Base-by-base conservation (phyloP, 2,888 invertebrate genomes). In the Machimus atricapillus region DNA sequence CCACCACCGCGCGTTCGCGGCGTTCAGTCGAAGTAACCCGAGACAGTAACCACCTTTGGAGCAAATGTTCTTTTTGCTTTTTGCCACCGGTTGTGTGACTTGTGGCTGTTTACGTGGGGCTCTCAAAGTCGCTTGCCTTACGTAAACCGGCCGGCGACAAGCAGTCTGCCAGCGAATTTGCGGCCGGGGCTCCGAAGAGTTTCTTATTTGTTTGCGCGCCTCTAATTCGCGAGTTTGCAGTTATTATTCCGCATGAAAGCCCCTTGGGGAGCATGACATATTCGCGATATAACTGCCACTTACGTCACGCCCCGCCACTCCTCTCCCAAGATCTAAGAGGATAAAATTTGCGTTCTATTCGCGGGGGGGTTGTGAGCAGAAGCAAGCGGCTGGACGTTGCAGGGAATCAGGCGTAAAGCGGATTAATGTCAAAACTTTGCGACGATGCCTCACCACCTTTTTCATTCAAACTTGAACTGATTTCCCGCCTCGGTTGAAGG, bases 401-500 rank as follows among this genome's bases (percentile, higher is more conserved):
- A 31, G 74, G 74, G 37, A 31, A 37, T 76, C 34, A 76, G 14
- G 8, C n/a, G 16, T 12, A 76, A 76, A 76, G 76, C 37, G 34
- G 76, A 76, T 76, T 76, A 76, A n/a, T 76, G 8, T n/a, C 78
- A 78, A 43, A 76, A n/a, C 37, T 34, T 76, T 16, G 76, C 16
- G 0, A 34, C 40, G 14, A 7, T 52, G n/a, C 16, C n/a, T 19
- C 52, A 52, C 31, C 31, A 14, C 14, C 34, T 34, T 56, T 46
- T 82, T 56, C 52, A 82, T 82, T 56, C 82, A 82, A 82, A 82
- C 82, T 82, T 82, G 82, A 82, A 82, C 82, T 82, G 82, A 82
- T 34, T 82, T 34, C 23, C 23, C 7, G 16, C 52, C 2, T n/a
- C 19, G 52, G 46, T n/a, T 1, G 16, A 16, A 52, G 31, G 14